Evolutionary conservation across 2,797 vertebrate genomes (phyloP).

Genomic region (Melanotaenia trifasciata): DNA sequence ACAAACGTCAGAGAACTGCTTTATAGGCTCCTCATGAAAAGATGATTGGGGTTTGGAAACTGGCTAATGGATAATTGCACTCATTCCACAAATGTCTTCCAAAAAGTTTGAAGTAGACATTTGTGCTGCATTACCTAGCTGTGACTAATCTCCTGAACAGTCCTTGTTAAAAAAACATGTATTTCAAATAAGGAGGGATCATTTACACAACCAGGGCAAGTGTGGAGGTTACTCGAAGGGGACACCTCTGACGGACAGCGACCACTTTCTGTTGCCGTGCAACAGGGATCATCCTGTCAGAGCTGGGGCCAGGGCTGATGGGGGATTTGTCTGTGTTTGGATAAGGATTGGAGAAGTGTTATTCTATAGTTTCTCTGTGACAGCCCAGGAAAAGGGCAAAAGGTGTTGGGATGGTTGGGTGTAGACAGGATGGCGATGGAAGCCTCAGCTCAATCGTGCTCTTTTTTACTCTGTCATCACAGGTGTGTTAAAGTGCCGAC

Average conservation of each 20-base stretch:
- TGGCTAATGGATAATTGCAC: slow-evolving; percentile 63
- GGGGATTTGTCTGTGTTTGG: slow-evolving; percentile 83
- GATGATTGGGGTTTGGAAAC: slow-evolving; percentile 63
- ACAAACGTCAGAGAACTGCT: slow-evolving; percentile 34
- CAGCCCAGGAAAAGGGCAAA: slow-evolving; percentile 78
- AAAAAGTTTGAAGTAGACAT: slow-evolving; percentile 58
- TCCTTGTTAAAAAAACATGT: slow-evolving; percentile 59
- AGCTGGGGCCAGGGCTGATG: slow-evolving; percentile 74
- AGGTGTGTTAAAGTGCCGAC: slow-evolving; percentile 72
- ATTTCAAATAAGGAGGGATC: slow-evolving; percentile 67
- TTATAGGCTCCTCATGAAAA: slow-evolving; percentile 67
- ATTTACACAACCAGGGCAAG: slow-evolving; percentile 73
- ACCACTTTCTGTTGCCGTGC: slow-evolving; percentile 80
- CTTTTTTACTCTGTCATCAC: slow-evolving; percentile 79
- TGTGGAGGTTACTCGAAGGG: slow-evolving; percentile 72
- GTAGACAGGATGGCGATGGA: slow-evolving; percentile 78
- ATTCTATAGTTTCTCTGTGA: slow-evolving; percentile 80
- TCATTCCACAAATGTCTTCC: slow-evolving; percentile 66
- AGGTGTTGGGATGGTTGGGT: slow-evolving; percentile 70
- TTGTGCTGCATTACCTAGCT: slow-evolving; percentile 52
- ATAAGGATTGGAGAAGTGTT: slow-evolving; percentile 85
- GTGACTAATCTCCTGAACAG: slow-evolving; percentile 56
- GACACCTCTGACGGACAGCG: slow-evolving; percentile 75
- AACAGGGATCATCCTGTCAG: slow-evolving; percentile 80
- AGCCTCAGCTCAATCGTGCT: slow-evolving; percentile 50